Evolutionary conservation across 2,797 vertebrate species (phyloP).

Genomic region (Crenuchus spilurus): DNA sequence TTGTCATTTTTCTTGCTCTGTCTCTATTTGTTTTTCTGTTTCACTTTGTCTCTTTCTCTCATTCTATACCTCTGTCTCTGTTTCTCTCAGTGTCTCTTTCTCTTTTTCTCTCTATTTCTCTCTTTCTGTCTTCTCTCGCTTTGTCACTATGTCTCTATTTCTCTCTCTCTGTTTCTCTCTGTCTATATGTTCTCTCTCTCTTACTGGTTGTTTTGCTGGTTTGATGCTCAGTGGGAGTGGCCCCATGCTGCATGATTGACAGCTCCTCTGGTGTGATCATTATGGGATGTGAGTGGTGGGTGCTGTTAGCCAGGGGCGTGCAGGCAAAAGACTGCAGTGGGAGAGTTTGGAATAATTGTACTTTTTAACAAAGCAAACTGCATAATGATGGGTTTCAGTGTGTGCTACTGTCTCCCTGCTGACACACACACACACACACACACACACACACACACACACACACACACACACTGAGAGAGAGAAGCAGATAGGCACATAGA

Average conservation of each 20-base stretch:
- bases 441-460: slow-evolving; percentile 11
- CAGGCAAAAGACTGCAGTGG: slow-evolving; percentile 1
- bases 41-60: neutral
- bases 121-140: too few species aligned
- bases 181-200: neutral
- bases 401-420: slow-evolving; percentile 5
- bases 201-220: slow-evolving; percentile 3
- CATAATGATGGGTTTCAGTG: slow-evolving; percentile 30
- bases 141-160: too few species aligned
- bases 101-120: neutral
- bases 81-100: neutral
- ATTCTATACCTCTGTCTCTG: neutral
- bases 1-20: too few species aligned
- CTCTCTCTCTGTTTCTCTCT: neutral
- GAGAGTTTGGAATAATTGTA: slow-evolving; percentile 31
- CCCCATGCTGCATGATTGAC: slow-evolving; percentile 33
- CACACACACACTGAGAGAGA: neutral
- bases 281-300: slow-evolving; percentile 30
- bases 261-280: slow-evolving; percentile 35
- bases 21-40: neutral
- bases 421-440: neutral
- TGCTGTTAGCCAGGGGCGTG: slow-evolving; percentile 4
- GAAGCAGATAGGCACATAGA: neutral
- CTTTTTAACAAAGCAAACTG: slow-evolving; percentile 33
- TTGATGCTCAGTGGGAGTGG: slow-evolving; percentile 29